Base-by-base conservation (phyloP, 2,888 invertebrate species). In the Drosophila algonquin region DNA sequence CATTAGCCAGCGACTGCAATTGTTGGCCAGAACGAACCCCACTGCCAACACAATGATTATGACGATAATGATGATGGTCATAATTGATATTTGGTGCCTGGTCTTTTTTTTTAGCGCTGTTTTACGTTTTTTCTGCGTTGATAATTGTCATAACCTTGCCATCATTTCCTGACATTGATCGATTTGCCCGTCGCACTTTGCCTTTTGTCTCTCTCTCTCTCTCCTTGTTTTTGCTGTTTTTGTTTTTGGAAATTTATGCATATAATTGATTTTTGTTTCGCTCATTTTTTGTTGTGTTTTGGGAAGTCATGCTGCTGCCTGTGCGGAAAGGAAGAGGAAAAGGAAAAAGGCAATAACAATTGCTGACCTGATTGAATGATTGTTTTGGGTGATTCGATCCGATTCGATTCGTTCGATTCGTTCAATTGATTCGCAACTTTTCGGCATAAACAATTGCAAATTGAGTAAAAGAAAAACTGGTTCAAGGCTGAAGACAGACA, bases 141-240 rank as follows among this genome's bases (percentile, higher is more conserved):
- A 87, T 87, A 84, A 87, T 87, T 87, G 81, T 78, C 76, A 71
- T 80, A 84, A 84, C 84, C 84, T 84, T 84, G 84, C 87, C 87
- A 87, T 85, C 84, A 79, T 87, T 84, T 84, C 85, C 84, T 84
- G 84, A 84, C 84, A 87, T 82, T 87, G 84, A 84, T 84, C 85
- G 83, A 84, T 84, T 84, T 83, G 87, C 76, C 57, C 76, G 73
- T 60, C 59, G 46, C 73, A 40, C 46, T n/a, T 32, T 47, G 59
- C 46, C 44, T 59, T 63, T 50, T 55, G 21, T 59, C n/a, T 69
- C 46, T 50, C 35, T 56, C 46, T 58, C 47, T 35, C 10, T 27
- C 21, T 21, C 21, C 21, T 21, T 21, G 21, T 61, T 35, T 54
- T 47, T 57, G 12, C 35, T 57, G 12, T 40, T 57, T 16, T 48